Percentiles rank a stretch among this genome's conserved stretches.
phyloP scores from a whole-genome alignment of 1,140 invertebrate genomes.

The Dermatophagoides farinae region DNA sequence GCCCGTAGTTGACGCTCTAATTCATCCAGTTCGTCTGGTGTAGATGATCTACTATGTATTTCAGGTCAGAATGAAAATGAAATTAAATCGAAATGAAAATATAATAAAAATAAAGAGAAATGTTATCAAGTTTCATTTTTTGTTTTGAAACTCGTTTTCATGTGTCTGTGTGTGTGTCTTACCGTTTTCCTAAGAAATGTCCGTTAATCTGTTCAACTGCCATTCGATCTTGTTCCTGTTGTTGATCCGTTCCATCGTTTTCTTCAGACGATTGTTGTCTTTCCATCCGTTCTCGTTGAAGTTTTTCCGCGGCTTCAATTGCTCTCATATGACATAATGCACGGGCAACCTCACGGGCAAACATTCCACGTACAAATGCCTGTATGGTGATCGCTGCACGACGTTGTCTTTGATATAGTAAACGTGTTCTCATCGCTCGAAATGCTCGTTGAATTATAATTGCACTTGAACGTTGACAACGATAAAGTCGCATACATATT shows the following conservation, averaged over 20 bases:
- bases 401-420: constrained; percentile 55
- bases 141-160: background rate
- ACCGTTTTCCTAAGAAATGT: too few relatives aligned
- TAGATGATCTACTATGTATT: background rate
- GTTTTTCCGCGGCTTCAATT: constrained; percentile 46
- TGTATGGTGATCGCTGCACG: constrained; percentile 73
- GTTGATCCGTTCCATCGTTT: background rate
- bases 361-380: constrained; percentile 60
- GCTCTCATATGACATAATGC: constrained; percentile 65
- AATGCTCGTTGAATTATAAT: constrained; percentile 65
- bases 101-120: too few relatives aligned
- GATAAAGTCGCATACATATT: constrained; percentile 42
- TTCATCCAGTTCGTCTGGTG: constrained; percentile 3
- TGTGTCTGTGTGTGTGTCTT: background rate
- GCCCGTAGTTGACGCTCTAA: background rate
- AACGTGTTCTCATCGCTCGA: constrained; percentile 58
- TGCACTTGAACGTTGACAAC: constrained; percentile 42
- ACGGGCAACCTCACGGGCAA: constrained; percentile 55
- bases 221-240: constrained; percentile 18
- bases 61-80: background rate
- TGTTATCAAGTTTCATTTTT: too few relatives aligned
- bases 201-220: background rate
- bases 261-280: background rate
- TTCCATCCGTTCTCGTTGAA: background rate
- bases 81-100: background rate